These are phyloP conservation scores for Chitala chitala DNA, from an alignment of 2,113 vertebrate species.

Conservation along the genomic window DNA sequence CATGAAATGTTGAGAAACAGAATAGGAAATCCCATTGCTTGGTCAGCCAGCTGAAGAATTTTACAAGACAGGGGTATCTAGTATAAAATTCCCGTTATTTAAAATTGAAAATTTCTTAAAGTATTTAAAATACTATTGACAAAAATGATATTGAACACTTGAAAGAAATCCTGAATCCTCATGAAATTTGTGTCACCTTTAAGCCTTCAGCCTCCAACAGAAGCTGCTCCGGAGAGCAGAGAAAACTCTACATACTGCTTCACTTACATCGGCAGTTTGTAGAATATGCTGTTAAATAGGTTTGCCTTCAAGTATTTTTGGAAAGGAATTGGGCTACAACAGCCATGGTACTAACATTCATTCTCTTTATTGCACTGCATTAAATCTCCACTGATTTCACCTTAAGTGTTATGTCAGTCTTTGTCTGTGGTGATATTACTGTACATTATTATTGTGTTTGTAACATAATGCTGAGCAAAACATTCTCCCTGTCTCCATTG, in stretches of 20 bases:
- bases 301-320: not conserved
- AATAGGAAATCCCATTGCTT: not conserved
- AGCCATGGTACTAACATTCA: not conserved
- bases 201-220: no score
- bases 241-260: no score
- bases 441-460: not conserved
- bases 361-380: not conserved
- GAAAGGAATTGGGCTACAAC: not conserved
- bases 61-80: not conserved
- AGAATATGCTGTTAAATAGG: no score
- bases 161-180: not conserved
- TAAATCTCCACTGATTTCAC: not conserved
- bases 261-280: no score
- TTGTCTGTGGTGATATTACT: not conserved
- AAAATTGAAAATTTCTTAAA: not conserved
- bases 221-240: no score
- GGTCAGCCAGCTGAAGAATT: not conserved
- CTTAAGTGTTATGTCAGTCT: not conserved
- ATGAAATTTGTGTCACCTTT: not conserved
- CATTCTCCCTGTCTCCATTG: not conserved
- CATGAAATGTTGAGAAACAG: constrained; percentile 1
- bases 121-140: no score
- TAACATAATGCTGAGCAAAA: constrained; percentile 1
- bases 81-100: not conserved
- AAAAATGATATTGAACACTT: not conserved